Percentiles rank a stretch among this genome's conserved stretches.
Evolutionary conservation across 2,797 vertebrate genomes (phyloP).

Genomic region (Odontamblyopus lacepedii): DNA sequence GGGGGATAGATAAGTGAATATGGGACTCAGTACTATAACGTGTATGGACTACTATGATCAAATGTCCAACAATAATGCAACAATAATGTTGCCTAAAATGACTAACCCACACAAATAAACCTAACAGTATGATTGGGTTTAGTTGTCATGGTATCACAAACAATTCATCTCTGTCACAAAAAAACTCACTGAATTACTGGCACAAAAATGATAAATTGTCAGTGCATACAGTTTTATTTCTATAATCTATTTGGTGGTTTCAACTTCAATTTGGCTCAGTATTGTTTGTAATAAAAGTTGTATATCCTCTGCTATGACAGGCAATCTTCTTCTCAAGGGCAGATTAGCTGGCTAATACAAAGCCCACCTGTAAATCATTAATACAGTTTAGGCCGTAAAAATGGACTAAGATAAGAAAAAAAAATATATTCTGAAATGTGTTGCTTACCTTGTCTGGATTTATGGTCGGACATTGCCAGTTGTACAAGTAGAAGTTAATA

Average conservation of each 20-base stretch:
- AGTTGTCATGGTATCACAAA: conserved; percentile 15
- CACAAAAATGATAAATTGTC: conserved; percentile 29
- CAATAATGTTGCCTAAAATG: too few relatives aligned
- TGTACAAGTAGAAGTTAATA: conserved; percentile 96
- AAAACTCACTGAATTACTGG: conserved; percentile 20
- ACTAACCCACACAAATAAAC: conserved; percentile 3
- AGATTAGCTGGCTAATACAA: conserved; percentile 60
- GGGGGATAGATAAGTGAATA: conserved; percentile 14
- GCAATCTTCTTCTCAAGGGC: neutral
- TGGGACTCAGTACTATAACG: too few relatives aligned
- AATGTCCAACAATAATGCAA: too few relatives aligned
- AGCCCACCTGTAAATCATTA: conserved; percentile 58
- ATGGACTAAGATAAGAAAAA: neutral
- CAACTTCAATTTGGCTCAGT: neutral
- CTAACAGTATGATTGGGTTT: conserved; percentile 1
- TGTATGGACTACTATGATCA: too few relatives aligned
- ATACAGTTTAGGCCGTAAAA: neutral
- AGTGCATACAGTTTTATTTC: conserved; percentile 23
- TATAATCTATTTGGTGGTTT: conserved; percentile 12
- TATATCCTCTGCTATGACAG: conserved; percentile 6
- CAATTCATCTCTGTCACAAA: conserved; percentile 9
- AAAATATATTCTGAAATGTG: neutral
- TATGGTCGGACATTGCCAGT: conserved; percentile 94
- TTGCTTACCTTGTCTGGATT: conserved; percentile 86
- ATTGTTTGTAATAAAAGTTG: conserved; percentile 13